phyloP scores from a whole-genome alignment of 2,113 vertebrate genomes.

The Siphamia tubifer region DNA sequence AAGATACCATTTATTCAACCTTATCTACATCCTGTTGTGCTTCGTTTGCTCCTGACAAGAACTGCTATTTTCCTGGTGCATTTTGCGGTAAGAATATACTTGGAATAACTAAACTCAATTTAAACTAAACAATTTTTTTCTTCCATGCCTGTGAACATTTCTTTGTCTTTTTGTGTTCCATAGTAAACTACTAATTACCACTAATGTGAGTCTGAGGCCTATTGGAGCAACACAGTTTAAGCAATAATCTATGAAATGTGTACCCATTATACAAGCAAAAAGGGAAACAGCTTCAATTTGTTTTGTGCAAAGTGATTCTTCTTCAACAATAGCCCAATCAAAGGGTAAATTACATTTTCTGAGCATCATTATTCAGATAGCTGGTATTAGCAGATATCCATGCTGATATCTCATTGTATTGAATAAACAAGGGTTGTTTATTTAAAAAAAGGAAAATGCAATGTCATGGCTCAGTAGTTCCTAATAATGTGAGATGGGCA shows the following conservation, averaged over 20 bases:
- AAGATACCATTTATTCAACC: not conserved
- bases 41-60: not conserved
- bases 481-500: not conserved
- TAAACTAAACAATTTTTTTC: not conserved
- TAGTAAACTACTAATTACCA: too few species aligned
- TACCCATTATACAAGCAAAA: too few species aligned
- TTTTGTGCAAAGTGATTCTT: not conserved
- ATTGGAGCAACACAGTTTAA: too few species aligned
- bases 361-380: constrained; percentile 19
- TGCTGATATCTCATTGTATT: not conserved
- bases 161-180: not conserved
- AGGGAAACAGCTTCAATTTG: not conserved
- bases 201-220: too few species aligned
- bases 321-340: not conserved
- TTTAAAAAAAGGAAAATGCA: constrained; percentile 11
- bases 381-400: constrained; percentile 11
- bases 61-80: not conserved
- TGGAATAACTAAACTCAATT: not conserved
- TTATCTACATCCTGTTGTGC: not conserved
- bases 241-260: too few species aligned
- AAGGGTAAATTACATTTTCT: not conserved
- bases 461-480: not conserved
- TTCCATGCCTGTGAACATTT: not conserved
- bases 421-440: not conserved
- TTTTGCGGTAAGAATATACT: constrained; percentile 3